A percentile compares a stretch with the other conserved stretches of the same genome.
Conservation (phyloP, 2,113 vertebrate genomes). For the Tachysurus fulvidraco region DNA sequence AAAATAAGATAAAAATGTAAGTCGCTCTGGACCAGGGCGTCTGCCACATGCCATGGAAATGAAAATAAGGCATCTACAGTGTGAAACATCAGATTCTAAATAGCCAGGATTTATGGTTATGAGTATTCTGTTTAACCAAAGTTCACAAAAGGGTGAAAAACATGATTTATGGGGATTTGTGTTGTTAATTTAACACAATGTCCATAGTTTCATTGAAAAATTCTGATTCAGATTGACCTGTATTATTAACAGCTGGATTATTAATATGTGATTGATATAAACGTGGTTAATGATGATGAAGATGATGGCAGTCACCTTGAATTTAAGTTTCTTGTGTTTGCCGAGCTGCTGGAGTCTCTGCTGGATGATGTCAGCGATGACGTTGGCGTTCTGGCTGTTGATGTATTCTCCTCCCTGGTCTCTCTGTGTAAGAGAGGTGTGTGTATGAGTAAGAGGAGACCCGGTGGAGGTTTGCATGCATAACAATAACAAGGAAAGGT, state of each 20-base stretch:
- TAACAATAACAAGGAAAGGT: no score
- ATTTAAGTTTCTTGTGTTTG: constrained; percentile 70
- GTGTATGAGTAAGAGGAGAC: neutral
- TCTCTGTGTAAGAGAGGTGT: constrained; percentile 65
- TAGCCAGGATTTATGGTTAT: no score
- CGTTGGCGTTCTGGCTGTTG: constrained; percentile 82
- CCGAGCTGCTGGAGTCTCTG: constrained; percentile 78
- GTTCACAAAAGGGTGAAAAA: no score
- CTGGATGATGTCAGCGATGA: constrained; percentile 79
- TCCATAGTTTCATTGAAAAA: neutral
- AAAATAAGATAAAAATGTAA: no score
- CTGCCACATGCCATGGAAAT: no score
- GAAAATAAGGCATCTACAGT: no score
- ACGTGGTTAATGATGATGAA: neutral
- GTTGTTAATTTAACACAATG: neutral
- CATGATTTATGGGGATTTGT: neutral
- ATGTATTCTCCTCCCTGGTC: constrained; percentile 78
- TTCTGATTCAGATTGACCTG: neutral
- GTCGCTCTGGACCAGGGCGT: no score
- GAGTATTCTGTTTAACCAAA: no score
- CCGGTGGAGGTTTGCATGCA: neutral
- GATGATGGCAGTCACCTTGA: constrained; percentile 73
- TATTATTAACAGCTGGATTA: neutral
- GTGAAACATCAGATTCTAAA: no score
- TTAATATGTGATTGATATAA: neutral